phyloP scores from a whole-genome alignment of 2,797 vertebrate species.

The Phalanger gymnotis region DNA sequence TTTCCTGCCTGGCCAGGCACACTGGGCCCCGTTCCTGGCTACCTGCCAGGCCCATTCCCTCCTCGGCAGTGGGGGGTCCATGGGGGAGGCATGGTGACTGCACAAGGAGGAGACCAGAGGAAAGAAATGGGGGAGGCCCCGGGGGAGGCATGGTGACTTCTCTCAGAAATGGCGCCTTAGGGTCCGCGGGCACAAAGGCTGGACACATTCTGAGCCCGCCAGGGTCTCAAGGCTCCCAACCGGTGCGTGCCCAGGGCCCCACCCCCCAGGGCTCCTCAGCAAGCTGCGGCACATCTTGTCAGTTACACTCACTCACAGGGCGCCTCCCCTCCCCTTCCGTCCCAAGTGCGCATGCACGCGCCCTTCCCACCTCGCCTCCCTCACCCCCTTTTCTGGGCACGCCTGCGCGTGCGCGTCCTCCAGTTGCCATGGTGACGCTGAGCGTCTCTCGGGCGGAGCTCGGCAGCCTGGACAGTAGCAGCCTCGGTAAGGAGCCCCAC shows the following conservation, averaged over 20 bases:
- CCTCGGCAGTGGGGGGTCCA: accelerated
- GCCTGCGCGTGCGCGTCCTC: neutral
- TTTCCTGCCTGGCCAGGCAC: neutral
- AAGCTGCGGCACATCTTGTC: accelerated
- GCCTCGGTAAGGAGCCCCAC: constrained; percentile 45
- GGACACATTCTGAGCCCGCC: neutral
- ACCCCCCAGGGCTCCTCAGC: neutral
- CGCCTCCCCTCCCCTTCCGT: neutral
- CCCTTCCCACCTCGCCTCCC: neutral
- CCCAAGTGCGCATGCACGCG: neutral
- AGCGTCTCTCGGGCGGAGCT: neutral
- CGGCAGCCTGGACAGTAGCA: neutral
- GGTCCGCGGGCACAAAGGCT: accelerated
- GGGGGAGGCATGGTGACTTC: too few relatives aligned
- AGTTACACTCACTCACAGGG: neutral
- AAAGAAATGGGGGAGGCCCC: neutral
- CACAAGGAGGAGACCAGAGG: accelerated
- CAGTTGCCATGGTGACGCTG: neutral
- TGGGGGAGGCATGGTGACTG: neutral
- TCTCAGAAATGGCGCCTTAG: too few relatives aligned
- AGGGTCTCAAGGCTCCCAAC: accelerated
- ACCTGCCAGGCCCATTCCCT: neutral
- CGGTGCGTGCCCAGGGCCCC: neutral
- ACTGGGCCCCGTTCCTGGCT: too few relatives aligned
- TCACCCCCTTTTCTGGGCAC: too few relatives aligned